A percentile compares a stretch with the other conserved stretches of the same genome.
These are phyloP conservation scores for Sinhomidia bicolor DNA, from an alignment of 2,888 invertebrate species.

Conservation along the genomic window DNA sequence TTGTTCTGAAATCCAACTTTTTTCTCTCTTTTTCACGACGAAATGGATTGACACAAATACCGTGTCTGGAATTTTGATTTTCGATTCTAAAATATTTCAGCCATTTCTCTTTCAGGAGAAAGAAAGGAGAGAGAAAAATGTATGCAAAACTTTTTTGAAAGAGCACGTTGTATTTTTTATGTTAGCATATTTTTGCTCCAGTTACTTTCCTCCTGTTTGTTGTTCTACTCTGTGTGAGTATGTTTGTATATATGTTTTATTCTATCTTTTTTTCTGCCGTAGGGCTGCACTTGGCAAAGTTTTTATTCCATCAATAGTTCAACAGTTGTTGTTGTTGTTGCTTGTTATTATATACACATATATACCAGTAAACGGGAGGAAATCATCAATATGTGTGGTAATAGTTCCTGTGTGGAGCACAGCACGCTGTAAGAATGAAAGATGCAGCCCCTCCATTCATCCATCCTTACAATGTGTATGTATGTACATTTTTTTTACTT, in stretches of 20 bases:
- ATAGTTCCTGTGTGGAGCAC: background rate
- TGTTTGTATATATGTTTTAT: conserved; percentile 1
- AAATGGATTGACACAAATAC: conserved; percentile 71
- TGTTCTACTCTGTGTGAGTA: background rate
- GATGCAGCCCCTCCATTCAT: conserved; percentile 31
- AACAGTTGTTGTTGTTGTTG: conserved; percentile 51
- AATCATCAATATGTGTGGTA: conserved; percentile 35
- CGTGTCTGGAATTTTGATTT: conserved; percentile 69
- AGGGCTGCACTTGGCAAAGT: background rate
- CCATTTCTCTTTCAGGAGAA: background rate
- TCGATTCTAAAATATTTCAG: conserved; percentile 38
- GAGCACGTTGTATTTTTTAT: background rate
- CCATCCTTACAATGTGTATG: conserved; percentile 1
- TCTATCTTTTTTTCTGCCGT: background rate
- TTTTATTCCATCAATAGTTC: conserved; percentile 54
- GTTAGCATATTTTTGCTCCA: background rate
- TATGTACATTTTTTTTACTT: conserved; percentile 1
- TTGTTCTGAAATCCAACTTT: conserved; percentile 61
- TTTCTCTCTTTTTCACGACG: conserved; percentile 4
- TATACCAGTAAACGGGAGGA: conserved; percentile 24
- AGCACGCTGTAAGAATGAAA: conserved; percentile 31
- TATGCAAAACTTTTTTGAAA: background rate
- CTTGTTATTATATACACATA: conserved; percentile 32
- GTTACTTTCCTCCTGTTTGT: conserved; percentile 36
- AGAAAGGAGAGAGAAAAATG: background rate